These are phyloP conservation scores for Pterocles gutturalis DNA, from an alignment of 2,113 vertebrate genomes.

Conservation along the genomic window DNA sequence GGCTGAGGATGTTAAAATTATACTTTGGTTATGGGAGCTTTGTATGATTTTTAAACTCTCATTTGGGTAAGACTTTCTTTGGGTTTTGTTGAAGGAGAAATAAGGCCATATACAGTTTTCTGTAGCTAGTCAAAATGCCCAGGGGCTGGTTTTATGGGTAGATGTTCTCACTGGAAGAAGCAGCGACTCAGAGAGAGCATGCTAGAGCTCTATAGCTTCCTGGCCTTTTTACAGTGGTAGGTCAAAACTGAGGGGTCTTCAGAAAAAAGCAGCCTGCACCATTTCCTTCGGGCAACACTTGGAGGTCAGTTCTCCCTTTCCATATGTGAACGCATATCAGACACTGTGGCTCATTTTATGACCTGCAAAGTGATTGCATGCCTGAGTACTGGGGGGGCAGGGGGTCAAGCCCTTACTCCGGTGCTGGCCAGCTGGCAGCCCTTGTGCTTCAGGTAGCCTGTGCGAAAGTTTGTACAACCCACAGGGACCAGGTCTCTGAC, in stretches of 20 bases:
- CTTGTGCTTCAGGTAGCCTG: not conserved
- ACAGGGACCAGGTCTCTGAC: not conserved
- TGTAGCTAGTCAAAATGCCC: not conserved
- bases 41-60: not conserved
- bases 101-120: not conserved
- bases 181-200: rapidly evolving
- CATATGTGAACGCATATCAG: not conserved
- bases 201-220: not conserved
- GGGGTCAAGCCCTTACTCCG: not conserved
- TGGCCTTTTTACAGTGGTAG: not conserved
- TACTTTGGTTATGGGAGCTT: not conserved
- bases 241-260: not conserved
- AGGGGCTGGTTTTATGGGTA: not conserved
- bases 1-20: not conserved
- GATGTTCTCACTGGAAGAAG: not conserved
- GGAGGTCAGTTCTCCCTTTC: not conserved
- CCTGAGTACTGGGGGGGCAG: not conserved
- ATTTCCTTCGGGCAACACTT: not conserved
- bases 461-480: not conserved
- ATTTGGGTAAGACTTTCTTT: not conserved
- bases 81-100: not conserved
- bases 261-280: not conserved
- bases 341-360: not conserved
- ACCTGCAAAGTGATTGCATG: not conserved
- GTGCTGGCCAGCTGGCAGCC: not conserved